Conservation (phyloP, 2,113 vertebrate genomes). For the Capreolus pygargus region DNA sequence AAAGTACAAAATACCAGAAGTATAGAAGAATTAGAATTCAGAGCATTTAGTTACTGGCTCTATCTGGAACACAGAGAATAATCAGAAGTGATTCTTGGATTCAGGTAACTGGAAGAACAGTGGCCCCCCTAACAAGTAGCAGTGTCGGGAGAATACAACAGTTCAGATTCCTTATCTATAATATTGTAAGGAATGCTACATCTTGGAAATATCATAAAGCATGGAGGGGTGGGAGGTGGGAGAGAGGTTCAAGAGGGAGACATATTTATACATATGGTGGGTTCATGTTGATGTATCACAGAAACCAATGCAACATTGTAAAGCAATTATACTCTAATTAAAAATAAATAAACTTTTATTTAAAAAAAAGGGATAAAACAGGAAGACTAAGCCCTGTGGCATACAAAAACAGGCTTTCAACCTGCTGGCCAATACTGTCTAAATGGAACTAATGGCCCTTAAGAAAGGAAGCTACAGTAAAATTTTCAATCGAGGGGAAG, state of each 20-base stretch:
- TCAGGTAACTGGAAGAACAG: not conserved
- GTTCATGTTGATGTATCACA: not conserved
- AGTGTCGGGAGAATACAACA: not conserved
- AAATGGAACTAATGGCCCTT: not conserved
- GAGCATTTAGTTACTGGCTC: not conserved
- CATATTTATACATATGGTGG: not conserved
- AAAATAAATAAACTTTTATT: not conserved
- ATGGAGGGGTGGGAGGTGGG: not conserved
- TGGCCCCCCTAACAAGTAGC: not conserved
- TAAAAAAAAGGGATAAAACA: not conserved
- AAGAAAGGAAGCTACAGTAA: not conserved
- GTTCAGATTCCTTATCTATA: not conserved
- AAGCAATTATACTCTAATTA: not conserved
- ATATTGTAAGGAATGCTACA: not conserved
- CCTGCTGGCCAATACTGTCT: not conserved
- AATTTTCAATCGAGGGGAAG: not conserved
- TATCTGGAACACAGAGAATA: not conserved
- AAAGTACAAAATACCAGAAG: not conserved
- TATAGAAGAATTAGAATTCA: not conserved
- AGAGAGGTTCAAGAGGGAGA: not conserved
- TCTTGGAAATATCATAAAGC: not conserved
- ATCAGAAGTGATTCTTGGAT: not conserved
- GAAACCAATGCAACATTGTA: not conserved
- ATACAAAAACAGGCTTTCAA: not conserved
- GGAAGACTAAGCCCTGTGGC: not conserved